Percentiles rank a stretch among this genome's conserved stretches.
phyloP scores from a whole-genome alignment of 2,888 invertebrate species.

The Lasioglossum oenotherae region DNA sequence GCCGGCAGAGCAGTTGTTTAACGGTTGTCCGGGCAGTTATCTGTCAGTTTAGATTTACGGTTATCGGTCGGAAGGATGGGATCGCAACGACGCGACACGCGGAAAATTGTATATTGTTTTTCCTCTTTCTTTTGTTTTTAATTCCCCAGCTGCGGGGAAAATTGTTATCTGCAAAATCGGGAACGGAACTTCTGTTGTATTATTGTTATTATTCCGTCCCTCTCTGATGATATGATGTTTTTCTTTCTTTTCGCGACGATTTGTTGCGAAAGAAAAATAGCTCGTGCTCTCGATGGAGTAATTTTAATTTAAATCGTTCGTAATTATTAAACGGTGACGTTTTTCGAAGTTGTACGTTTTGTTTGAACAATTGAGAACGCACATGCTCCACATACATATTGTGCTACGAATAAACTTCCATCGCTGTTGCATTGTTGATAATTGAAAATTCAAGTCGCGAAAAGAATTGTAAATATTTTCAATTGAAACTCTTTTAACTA shows the following conservation, averaged over 20 bases:
- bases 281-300: neutral
- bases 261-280: neutral
- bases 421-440: neutral
- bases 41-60: neutral
- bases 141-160: neutral
- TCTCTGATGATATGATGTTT: neutral
- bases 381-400: neutral
- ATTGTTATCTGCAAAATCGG: neutral
- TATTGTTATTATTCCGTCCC: neutral
- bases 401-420: neutral
- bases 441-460: neutral
- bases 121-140: neutral
- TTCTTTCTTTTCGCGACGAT: neutral
- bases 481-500: neutral
- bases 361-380: neutral
- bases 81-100: neutral
- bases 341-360: no score
- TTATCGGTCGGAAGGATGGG: neutral
- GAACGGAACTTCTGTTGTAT: neutral
- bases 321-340: neutral
- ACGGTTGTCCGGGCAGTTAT: neutral
- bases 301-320: neutral
- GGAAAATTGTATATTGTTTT: neutral
- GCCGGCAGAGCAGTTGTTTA: conserved; percentile 31
- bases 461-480: neutral